Conservation (phyloP, 1,140 invertebrate genomes). For the Asbolus verrucosus region DNA sequence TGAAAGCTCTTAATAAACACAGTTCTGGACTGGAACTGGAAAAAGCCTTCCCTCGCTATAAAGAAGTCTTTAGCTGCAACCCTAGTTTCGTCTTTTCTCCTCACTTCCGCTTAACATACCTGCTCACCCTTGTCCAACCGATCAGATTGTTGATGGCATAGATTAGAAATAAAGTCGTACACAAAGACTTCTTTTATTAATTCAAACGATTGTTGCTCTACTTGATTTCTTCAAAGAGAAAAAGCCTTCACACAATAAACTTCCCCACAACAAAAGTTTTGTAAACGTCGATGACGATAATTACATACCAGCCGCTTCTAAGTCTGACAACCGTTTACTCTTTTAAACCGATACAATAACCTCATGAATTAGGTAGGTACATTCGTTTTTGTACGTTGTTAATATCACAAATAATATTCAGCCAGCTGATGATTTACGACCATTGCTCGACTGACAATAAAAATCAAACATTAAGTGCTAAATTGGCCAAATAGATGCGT, state of each 20-base stretch:
- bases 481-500: too few species aligned
- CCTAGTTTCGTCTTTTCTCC: not conserved
- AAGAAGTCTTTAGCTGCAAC: constrained; percentile 25
- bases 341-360: constrained; percentile 15
- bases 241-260: constrained; percentile 34
- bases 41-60: constrained; percentile 21
- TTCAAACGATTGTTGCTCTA: constrained; percentile 37
- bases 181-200: constrained; percentile 36
- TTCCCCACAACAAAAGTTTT: constrained; percentile 21
- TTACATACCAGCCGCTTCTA: constrained; percentile 14
- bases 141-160: constrained; percentile 36
- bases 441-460: too few species aligned
- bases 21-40: too few species aligned
- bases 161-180: constrained; percentile 30
- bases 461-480: too few species aligned
- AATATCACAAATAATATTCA: too few species aligned
- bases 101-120: constrained; percentile 22
- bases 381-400: not conserved
- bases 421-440: too few species aligned
- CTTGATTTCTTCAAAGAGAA: constrained; percentile 32
- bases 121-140: constrained; percentile 33
- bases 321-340: constrained; percentile 21
- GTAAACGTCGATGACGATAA: constrained; percentile 30
- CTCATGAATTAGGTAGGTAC: not conserved
- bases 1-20: not conserved